Evolutionary conservation across 1,140 invertebrate genomes (phyloP).

Genomic region (Danaus plexippus): DNA sequence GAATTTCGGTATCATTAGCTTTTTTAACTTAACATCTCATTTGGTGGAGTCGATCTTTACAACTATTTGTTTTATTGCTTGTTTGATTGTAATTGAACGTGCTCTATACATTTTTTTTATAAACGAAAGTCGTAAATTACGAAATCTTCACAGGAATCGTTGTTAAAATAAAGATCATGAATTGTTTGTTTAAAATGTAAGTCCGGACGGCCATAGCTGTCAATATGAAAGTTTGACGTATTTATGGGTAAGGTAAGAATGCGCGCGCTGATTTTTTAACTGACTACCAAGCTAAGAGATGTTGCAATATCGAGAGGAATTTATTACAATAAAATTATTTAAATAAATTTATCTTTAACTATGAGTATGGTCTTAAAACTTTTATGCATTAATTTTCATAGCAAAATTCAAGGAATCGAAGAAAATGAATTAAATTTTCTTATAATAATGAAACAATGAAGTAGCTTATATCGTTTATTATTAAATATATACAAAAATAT

Average conservation of each 20-base stretch:
- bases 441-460: too few species aligned
- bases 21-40: conserved; percentile 44
- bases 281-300: conserved; percentile 3
- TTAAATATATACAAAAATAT: too few species aligned
- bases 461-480: too few species aligned
- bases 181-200: conserved; percentile 39
- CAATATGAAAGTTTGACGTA: conserved; percentile 25
- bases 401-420: too few species aligned
- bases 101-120: background rate
- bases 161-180: background rate
- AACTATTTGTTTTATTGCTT: conserved; percentile 28
- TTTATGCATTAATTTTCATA: too few species aligned
- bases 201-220: conserved; percentile 15
- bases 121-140: too few species aligned
- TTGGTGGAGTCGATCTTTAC: conserved; percentile 32
- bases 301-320: conserved; percentile 7
- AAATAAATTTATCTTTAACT: too few species aligned
- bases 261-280: conserved; percentile 3
- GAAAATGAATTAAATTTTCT: too few species aligned
- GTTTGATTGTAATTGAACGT: conserved; percentile 17
- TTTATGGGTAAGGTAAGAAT: conserved; percentile 21
- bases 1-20: conserved; percentile 54
- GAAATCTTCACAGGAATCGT: too few species aligned
- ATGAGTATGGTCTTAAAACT: too few species aligned
- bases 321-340: too few species aligned